Percentiles rank a stretch among this genome's conserved stretches.
Evolutionary conservation across 2,888 invertebrate genomes (phyloP).

Genomic region (Dicyrtomina minuta): DNA sequence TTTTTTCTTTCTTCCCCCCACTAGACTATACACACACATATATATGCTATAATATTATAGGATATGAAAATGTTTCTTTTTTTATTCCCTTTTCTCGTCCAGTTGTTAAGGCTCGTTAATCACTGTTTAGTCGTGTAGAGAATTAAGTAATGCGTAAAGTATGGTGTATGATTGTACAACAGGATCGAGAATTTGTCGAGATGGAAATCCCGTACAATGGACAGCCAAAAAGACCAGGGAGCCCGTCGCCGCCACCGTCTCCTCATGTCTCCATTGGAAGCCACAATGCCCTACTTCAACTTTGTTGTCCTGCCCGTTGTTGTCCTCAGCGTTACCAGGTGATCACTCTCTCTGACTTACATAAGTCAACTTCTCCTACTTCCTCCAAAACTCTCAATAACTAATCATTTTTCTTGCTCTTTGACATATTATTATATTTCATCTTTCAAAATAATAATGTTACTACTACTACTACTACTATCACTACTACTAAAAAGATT

Average conservation of each 20-base stretch:
- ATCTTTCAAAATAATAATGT: not conserved
- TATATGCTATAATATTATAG: too few species aligned
- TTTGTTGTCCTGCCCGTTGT: slow-evolving; percentile 53
- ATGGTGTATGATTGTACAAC: slow-evolving; percentile 51
- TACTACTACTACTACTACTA: not conserved
- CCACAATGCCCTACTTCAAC: slow-evolving; percentile 51
- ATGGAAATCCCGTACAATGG: slow-evolving; percentile 93
- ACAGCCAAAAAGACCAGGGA: slow-evolving; percentile 83
- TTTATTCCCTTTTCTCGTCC: too few species aligned
- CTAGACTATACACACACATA: too few species aligned
- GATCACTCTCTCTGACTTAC: slow-evolving; percentile 31
- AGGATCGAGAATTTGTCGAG: slow-evolving; percentile 97
- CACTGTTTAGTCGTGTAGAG: not conserved
- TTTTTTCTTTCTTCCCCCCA: too few species aligned
- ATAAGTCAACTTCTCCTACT: slow-evolving; percentile 1
- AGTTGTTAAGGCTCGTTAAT: not conserved
- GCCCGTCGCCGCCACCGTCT: slow-evolving; percentile 52
- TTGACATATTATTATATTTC: not conserved
- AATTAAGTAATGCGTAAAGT: not conserved
- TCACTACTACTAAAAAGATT: not conserved
- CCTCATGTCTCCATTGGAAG: slow-evolving; percentile 52
- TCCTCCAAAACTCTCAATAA: not conserved
- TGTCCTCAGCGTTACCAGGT: slow-evolving; percentile 54
- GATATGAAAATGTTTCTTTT: too few species aligned
- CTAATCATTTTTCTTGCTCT: not conserved